Base-by-base conservation (phyloP, 2,797 vertebrate genomes). In the Stomatorhinus walkeri region DNA sequence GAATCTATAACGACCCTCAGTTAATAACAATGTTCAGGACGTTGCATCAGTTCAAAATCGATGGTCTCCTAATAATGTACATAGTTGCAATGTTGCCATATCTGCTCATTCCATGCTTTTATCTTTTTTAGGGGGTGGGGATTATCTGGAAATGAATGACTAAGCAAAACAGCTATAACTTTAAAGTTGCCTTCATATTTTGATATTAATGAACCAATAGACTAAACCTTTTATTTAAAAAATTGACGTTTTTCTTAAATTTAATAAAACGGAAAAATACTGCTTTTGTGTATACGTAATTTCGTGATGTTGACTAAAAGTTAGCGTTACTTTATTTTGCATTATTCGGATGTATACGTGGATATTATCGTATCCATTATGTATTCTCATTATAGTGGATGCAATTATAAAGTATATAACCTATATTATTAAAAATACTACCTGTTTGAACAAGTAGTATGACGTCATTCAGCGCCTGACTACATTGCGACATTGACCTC, bases 141-240 rank as follows among this genome's bases (percentile, higher is more conserved):
- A 10, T 81, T 81, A 81, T 43, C 40, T 81, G 76, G 36, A 81
- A 81, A 81, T 46, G 76, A 81, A 81, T 81, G 76, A 81, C 76
- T 81, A 81, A 81, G 76, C 76, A 81, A 81, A 81, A 81, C 76
- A 81, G 76, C 76, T 81, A 79, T n/a, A 81, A 79, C 36, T 40
- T 81, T n/a, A 46, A 19, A 81, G 40, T 81, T 81, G 76, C 36
- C 40, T 46, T 46, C n/a, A 81, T 81, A n/a, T 81, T 46, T 81
- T n/a, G 40, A n/a, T 43, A n/a, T 81, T 81, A 81, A n/a, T 9
- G 19, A 46, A 81, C 40, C 19, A 81, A 46, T 46, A 8, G 6
- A 46, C 19, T n/a, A 81, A 46, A 81, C 6, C 0, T n/a, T 81
- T 81, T 40, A 43, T 79, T 46, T n/a, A 0, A 81, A 46, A 76